Conservation (phyloP, 37 sponge, comb jelly and placozoan species). For the Haliclona indistincta region DNA sequence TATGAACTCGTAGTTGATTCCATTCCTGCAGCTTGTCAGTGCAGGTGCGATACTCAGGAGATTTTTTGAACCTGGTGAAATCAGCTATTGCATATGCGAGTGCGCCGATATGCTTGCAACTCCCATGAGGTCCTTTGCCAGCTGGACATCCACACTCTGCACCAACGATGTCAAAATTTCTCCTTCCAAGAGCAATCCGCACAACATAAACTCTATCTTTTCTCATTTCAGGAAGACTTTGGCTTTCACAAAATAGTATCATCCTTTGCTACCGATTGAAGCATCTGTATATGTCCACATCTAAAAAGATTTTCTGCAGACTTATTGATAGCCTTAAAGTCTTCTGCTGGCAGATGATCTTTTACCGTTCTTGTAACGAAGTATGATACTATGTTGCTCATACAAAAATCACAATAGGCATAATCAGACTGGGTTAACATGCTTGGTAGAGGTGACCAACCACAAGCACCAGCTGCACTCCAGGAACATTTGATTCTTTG, state of each 20-base stretch:
- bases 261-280: conserved; percentile 15
- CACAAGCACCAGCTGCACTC: too few relatives aligned
- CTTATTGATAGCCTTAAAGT: conserved; percentile 39
- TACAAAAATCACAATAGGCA: too few relatives aligned
- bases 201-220: conserved; percentile 12
- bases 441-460: too few relatives aligned
- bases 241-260: not conserved
- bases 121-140: conserved; percentile 1
- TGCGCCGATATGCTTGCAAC: not conserved
- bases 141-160: conserved; percentile 46
- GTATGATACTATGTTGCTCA: conserved; percentile 29
- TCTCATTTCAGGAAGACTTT: conserved; percentile 27
- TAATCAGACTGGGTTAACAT: too few relatives aligned
- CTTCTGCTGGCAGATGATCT: conserved; percentile 27
- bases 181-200: not conserved
- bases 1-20: conserved; percentile 26
- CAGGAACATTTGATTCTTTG: too few relatives aligned
- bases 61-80: conserved; percentile 12
- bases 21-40: conserved; percentile 34
- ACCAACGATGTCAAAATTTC: conserved; percentile 9
- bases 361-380: conserved; percentile 23
- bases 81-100: conserved; percentile 33
- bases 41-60: conserved; percentile 20
- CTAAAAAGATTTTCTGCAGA: conserved; percentile 34
- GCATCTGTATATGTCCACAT: conserved; percentile 47